Base-by-base conservation (phyloP, 2,113 vertebrate genomes). In the Brachypteracias leptosomus region DNA sequence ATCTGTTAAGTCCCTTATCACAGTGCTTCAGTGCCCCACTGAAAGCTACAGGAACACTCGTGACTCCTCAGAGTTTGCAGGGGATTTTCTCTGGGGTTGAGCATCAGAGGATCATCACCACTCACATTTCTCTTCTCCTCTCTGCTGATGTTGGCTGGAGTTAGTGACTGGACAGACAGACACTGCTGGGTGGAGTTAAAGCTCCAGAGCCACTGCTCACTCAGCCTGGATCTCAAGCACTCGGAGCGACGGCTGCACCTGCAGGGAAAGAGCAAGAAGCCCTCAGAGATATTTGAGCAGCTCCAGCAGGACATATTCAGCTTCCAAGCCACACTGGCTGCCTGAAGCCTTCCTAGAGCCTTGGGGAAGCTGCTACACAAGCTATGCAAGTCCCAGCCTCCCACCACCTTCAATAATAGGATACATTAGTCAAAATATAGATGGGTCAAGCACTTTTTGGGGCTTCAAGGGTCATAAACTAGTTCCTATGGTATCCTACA, bases 141-240 rank as follows among this genome's bases (percentile, higher is more conserved):
- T 84, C 98, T 98, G 98, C 99, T 99, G 98, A 99, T 98, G 87
- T 99, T 99, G 92, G 98, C 98, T n/a, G 99, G 99, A 95, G 93
- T 98, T 78, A 99, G 75, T 8, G 98, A 97, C 82, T 98, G 98
- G 62, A 99, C 90, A 10, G 71, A 96, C 49, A 99, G 97, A 96
- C 99, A 99, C 87, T 98, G 98, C 79, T 97, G 98, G 47, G 98
- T 98, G 29, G 99, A 97, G 94, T 99, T 98, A 82, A 99, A 99
- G 96, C 99, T 99, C 99, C 99, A 99, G n/a, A 99, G 96, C 99
- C 99, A 99, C 77, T 98, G 98, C 59, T 99, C 98, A 4, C 97
- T 95, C 88, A 97, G 70, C 18, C 94, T 96, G 63, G 98, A 98
- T 61, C 98, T 96, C 5, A 96, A 73, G 91, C 99, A 99, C 71